Percentiles rank a stretch among this genome's conserved stretches.
Conservation (phyloP, 2,797 vertebrate species). For the Acanthiza pusilla region DNA sequence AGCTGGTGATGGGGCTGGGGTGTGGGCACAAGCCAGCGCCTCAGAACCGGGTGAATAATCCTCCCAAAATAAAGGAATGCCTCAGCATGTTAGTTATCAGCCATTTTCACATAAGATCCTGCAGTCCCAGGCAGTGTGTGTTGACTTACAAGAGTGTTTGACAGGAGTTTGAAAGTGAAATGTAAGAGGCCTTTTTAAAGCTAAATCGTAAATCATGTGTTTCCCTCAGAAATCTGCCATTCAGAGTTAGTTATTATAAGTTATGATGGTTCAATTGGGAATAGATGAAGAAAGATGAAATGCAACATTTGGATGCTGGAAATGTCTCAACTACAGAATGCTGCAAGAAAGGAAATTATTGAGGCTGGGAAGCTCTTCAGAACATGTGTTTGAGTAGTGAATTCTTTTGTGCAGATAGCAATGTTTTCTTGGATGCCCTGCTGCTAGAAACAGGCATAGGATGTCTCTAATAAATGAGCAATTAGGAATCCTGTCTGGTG, state of each 20-base stretch:
- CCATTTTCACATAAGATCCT: background rate
- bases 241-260: background rate
- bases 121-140: background rate
- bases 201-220: background rate
- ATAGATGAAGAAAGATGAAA: background rate
- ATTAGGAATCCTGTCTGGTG: background rate
- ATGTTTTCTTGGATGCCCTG: background rate
- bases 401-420: background rate
- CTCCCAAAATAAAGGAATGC: background rate
- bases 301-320: background rate
- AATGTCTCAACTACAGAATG: background rate
- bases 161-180: background rate
- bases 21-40: background rate
- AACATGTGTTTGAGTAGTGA: background rate
- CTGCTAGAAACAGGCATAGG: background rate
- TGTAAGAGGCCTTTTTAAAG: background rate
- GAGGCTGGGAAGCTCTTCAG: background rate
- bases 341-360: background rate
- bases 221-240: background rate
- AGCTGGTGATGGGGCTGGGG: background rate
- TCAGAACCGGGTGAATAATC: background rate
- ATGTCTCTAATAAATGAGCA: background rate
- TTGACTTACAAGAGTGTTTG: background rate
- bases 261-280: background rate
- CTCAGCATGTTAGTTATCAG: no score